Percentiles rank a stretch among this genome's conserved stretches.
Evolutionary conservation across 2,113 vertebrate genomes (phyloP).

Genomic region (Riparia riparia): DNA sequence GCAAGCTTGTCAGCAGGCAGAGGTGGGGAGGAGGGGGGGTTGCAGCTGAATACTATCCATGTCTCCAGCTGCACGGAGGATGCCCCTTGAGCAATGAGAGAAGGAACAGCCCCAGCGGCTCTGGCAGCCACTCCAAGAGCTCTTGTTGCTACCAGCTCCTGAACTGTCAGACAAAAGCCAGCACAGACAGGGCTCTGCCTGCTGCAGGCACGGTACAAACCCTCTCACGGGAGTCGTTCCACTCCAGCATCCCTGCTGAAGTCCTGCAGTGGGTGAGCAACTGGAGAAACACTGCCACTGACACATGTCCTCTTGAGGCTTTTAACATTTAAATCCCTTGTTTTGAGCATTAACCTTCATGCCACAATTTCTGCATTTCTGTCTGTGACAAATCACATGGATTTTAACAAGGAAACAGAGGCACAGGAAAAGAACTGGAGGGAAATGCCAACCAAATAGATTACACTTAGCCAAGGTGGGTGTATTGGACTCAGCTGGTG

Average conservation of each 20-base stretch:
- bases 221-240: neutral
- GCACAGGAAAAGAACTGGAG: neutral
- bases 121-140: neutral
- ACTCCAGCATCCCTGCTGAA: neutral
- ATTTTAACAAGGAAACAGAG: neutral
- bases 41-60: neutral
- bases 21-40: rapidly evolving
- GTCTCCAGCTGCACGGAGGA: neutral
- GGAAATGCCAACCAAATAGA: neutral
- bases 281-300: neutral
- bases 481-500: neutral
- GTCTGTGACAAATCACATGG: neutral
- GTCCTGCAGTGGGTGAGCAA: neutral
- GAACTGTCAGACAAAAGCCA: neutral
- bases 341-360: neutral
- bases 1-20: neutral
- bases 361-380: neutral
- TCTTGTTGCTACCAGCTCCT: neutral
- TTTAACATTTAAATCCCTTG: neutral
- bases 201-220: neutral
- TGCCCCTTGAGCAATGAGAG: neutral
- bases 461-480: neutral
- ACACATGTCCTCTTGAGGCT: neutral
- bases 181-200: neutral
- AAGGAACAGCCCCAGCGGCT: neutral